These are phyloP conservation scores for Hartigia nigra DNA, from an alignment of 2,888 invertebrate genomes.

Conservation along the genomic window DNA sequence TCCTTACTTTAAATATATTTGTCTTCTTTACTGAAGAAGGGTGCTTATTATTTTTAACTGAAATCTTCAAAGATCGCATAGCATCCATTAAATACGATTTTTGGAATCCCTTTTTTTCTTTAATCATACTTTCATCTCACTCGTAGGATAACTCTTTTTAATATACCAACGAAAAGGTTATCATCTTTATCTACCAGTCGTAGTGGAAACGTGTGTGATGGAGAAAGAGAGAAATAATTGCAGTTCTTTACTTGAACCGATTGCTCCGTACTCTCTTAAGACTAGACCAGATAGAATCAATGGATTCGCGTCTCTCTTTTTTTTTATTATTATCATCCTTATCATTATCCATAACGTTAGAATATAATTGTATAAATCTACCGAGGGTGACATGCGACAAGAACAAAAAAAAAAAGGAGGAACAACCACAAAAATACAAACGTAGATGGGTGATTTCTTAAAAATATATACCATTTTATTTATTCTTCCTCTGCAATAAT, in stretches of 20 bases:
- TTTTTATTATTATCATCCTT: conserved; percentile 5
- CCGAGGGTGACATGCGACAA: conserved; percentile 7
- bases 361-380: conserved; percentile 25
- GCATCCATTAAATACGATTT: background rate
- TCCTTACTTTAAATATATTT: background rate
- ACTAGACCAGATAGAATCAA: background rate
- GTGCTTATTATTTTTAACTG: background rate
- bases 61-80: background rate
- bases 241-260: background rate
- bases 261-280: conserved; percentile 13
- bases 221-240: conserved; percentile 11
- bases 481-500: conserved; percentile 52
- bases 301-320: conserved; percentile 18
- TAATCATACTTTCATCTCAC: background rate
- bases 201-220: background rate
- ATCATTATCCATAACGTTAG: conserved; percentile 16
- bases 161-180: background rate
- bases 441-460: conserved; percentile 44
- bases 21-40: background rate
- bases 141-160: background rate
- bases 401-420: conserved; percentile 10
- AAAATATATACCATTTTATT: conserved; percentile 61
- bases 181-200: background rate
- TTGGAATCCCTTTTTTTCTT: background rate
- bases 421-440: conserved; percentile 26